Conservation (phyloP, 2,888 invertebrate genomes). For the Ethmia dodecea region DNA sequence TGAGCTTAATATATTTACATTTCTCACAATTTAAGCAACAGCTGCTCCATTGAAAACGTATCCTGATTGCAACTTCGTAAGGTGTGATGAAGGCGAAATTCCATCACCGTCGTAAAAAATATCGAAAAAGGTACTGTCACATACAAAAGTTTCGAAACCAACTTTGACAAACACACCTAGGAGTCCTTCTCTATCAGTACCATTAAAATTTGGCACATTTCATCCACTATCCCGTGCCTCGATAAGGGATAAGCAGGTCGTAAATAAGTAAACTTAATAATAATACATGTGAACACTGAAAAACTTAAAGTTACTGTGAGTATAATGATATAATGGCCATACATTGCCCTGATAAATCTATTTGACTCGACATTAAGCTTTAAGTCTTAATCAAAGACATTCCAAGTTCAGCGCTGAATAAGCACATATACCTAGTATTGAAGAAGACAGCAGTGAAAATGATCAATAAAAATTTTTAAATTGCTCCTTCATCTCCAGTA, state of each 20-base stretch:
- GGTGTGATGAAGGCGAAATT: slow-evolving; percentile 21
- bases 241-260: slow-evolving; percentile 56
- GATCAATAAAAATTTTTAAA: too few species aligned
- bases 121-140: slow-evolving; percentile 15
- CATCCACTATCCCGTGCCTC: slow-evolving; percentile 55
- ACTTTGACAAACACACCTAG: slow-evolving; percentile 6
- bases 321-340: too few species aligned
- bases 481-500: too few species aligned
- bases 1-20: slow-evolving; percentile 48
- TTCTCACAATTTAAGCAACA: slow-evolving; percentile 19
- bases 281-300: slow-evolving; percentile 2
- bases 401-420: too few species aligned
- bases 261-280: slow-evolving; percentile 2
- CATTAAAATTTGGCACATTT: slow-evolving; percentile 42
- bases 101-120: slow-evolving; percentile 23
- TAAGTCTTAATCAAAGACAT: too few species aligned
- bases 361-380: too few species aligned
- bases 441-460: too few species aligned
- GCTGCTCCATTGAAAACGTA: slow-evolving; percentile 3
- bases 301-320: slow-evolving; percentile 1
- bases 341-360: too few species aligned
- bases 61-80: slow-evolving; percentile 14
- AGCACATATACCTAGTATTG: too few species aligned
- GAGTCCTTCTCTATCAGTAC: slow-evolving; percentile 15
- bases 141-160: slow-evolving; percentile 2